Conservation (phyloP, 2,113 vertebrate species). For the Perca flavescens region DNA sequence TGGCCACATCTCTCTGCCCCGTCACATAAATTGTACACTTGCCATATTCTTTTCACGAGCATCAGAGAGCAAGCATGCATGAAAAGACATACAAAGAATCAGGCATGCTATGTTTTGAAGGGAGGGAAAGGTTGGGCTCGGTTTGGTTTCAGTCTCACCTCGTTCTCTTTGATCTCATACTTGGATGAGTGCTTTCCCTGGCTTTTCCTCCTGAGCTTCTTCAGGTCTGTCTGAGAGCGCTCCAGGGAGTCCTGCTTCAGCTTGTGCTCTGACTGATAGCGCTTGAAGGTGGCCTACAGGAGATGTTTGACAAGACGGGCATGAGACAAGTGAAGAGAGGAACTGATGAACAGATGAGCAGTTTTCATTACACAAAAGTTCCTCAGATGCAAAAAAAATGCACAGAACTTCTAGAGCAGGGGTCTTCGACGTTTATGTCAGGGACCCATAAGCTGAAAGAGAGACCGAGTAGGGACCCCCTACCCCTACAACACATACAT, state of each 20-base stretch:
- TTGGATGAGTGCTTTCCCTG: constrained; percentile 92
- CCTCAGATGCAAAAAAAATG: background rate
- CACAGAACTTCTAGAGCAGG: background rate
- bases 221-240: constrained; percentile 93
- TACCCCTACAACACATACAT: too few relatives aligned
- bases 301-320: constrained; percentile 10
- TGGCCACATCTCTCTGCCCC: background rate
- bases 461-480: too few relatives aligned
- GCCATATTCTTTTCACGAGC: constrained; percentile 3
- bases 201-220: constrained; percentile 95
- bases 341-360: background rate
- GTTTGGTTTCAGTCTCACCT: constrained; percentile 84
- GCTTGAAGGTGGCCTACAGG: constrained; percentile 94
- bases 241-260: constrained; percentile 92
- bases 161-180: constrained; percentile 92
- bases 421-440: too few relatives aligned
- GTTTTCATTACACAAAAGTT: background rate
- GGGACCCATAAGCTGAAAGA: too few relatives aligned
- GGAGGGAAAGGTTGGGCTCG: background rate
- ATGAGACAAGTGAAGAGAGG: background rate
- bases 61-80: constrained; percentile 5
- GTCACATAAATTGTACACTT: constrained; percentile 16
- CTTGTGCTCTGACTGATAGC: constrained; percentile 95
- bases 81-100: background rate
- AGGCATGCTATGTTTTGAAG: background rate